A percentile compares a stretch with the other conserved stretches of the same genome.
These are phyloP conservation scores for Carposina sasakii DNA, from an alignment of 1,140 invertebrate species.

Conservation along the genomic window DNA sequence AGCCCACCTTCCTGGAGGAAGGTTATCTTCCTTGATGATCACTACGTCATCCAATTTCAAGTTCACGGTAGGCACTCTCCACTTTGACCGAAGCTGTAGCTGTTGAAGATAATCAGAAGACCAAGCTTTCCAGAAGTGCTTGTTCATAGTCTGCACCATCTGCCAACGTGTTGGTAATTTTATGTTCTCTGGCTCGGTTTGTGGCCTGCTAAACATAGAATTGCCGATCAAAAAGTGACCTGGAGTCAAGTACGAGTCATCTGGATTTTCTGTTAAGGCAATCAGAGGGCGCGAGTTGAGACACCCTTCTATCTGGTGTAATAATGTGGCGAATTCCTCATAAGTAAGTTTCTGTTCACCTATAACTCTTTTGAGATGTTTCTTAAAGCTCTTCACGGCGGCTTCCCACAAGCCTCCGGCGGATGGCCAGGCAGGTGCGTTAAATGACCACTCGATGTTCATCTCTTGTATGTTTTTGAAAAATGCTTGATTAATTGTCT, in stretches of 20 bases:
- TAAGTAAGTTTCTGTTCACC: background rate
- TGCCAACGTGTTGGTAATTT: background rate
- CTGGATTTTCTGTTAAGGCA: background rate
- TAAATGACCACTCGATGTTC: background rate
- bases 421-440: background rate
- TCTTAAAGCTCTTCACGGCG: slow-evolving; percentile 3
- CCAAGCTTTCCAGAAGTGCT: background rate
- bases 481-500: background rate
- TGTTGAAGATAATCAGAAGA: background rate
- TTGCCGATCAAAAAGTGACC: background rate
- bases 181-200: background rate
- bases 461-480: background rate
- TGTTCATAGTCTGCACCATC: background rate
- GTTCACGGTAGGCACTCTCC: background rate
- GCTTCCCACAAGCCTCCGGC: slow-evolving; percentile 4
- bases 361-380: background rate
- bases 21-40: slow-evolving; percentile 20
- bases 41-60: slow-evolving; percentile 18
- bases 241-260: background rate
- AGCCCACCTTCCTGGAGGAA: slow-evolving; percentile 20
- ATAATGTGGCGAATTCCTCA: slow-evolving; percentile 22
- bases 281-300: slow-evolving; percentile 30
- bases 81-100: background rate
- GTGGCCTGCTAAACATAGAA: slow-evolving; percentile 6
- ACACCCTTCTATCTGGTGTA: slow-evolving; percentile 33